Conservation (phyloP, 2,797 vertebrate species). For the Synaphobranchus kaupii region DNA sequence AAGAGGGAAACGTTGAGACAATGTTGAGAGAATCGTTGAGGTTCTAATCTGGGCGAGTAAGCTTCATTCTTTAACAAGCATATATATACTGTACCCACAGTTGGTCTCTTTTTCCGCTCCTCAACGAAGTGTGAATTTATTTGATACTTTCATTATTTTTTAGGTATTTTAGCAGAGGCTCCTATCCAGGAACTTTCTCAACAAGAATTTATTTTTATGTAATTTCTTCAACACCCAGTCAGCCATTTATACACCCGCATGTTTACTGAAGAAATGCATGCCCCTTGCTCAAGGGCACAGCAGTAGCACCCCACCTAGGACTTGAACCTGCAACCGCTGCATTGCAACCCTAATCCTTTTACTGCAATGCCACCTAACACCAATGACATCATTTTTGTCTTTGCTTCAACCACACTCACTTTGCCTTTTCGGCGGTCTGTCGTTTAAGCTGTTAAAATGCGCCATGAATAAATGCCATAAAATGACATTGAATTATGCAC, state of each 20-base stretch:
- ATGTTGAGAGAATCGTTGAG: background rate
- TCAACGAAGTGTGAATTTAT: background rate
- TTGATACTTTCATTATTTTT: no score
- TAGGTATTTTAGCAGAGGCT: no score
- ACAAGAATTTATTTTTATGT: no score
- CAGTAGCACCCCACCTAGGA: no score
- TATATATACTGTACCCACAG: background rate
- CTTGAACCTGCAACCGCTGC: background rate
- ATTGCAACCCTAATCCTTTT: background rate
- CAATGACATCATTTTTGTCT: background rate
- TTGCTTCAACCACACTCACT: background rate
- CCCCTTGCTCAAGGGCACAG: background rate
- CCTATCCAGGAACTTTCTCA: no score
- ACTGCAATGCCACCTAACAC: background rate
- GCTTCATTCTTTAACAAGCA: background rate
- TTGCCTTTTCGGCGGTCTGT: background rate
- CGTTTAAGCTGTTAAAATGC: background rate
- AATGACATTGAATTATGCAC: background rate
- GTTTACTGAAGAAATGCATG: background rate
- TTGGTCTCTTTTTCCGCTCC: background rate
- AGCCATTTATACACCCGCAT: no score
- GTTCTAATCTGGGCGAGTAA: background rate
- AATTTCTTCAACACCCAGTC: no score
- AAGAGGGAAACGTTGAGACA: background rate
- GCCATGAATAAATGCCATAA: background rate